Conservation (phyloP, 2,888 invertebrate species). For the Ptilodon capucinus region DNA sequence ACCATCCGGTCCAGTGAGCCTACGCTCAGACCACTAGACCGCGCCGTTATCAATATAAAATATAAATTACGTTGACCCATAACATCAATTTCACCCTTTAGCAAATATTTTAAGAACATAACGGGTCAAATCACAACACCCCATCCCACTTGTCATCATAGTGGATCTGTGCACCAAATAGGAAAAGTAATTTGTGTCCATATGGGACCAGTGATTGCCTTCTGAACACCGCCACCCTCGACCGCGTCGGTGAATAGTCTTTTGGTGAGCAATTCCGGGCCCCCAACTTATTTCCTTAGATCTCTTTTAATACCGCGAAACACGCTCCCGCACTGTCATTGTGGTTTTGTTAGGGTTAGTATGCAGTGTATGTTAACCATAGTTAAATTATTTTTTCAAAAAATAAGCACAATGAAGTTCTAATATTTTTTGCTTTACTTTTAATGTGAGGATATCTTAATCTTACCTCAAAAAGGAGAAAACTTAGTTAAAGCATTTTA, state of each 20-base stretch:
- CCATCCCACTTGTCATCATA: slow-evolving; percentile 73
- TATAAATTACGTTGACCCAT: too few species aligned
- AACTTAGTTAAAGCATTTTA: too few species aligned
- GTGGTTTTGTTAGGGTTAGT: slow-evolving; percentile 40
- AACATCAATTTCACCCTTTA: slow-evolving; percentile 3
- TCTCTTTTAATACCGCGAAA: slow-evolving; percentile 61
- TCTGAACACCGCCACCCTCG: slow-evolving; percentile 68
- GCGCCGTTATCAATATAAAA: too few species aligned
- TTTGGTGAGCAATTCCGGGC: slow-evolving; percentile 65
- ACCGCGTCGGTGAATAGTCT: slow-evolving; percentile 57
- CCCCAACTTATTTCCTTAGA: slow-evolving; percentile 66
- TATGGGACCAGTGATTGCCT: slow-evolving; percentile 81
- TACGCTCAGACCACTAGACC: too few species aligned
- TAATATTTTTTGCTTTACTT: too few species aligned
- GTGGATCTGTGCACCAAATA: slow-evolving; percentile 62
- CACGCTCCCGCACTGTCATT: slow-evolving; percentile 36
- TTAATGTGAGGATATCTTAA: too few species aligned
- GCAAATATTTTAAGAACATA: slow-evolving; percentile 24
- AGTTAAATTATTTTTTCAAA: not conserved
- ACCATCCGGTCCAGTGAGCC: too few species aligned
- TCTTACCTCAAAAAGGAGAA: too few species aligned
- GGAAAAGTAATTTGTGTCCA: slow-evolving; percentile 81
- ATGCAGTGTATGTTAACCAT: not conserved
- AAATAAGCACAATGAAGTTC: not conserved
- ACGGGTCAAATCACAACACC: slow-evolving; percentile 54